A percentile compares a stretch with the other conserved stretches of the same genome.
phyloP scores from a whole-genome alignment of 2,888 invertebrate species.

The Arrhopalites spinosus region DNA sequence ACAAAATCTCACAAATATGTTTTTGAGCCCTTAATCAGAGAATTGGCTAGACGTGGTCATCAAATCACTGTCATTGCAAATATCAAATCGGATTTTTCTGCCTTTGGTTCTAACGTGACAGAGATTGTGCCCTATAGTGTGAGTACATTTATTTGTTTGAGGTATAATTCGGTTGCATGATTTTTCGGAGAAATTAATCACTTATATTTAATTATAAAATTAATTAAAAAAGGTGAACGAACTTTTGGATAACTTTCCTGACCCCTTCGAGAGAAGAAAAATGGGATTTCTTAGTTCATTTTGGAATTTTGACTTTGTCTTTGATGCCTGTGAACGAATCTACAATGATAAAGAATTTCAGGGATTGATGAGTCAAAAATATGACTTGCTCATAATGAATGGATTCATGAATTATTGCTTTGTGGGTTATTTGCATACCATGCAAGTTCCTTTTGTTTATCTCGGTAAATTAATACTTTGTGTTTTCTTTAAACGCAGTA shows the following conservation, averaged over 20 bases:
- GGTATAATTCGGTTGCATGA: no score
- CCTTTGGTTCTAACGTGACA: conserved; percentile 27
- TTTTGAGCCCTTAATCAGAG: conserved; percentile 37
- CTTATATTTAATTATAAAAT: no score
- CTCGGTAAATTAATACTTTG: no score
- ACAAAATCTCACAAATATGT: conserved; percentile 38
- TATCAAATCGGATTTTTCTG: neutral
- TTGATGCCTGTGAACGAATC: conserved; percentile 2
- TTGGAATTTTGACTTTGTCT: conserved; percentile 1
- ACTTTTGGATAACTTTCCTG: neutral
- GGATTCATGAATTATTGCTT: conserved; percentile 41
- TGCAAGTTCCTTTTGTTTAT: conserved; percentile 36
- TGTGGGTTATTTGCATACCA: conserved; percentile 25
- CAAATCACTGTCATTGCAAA: conserved; percentile 30
- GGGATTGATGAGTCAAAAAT: conserved; percentile 22
- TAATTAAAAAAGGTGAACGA: no score
- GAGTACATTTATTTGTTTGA: no score
- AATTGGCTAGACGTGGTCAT: conserved; percentile 31
- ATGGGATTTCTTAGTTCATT: conserved; percentile 19
- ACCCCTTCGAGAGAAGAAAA: conserved; percentile 27
- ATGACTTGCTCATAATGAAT: conserved; percentile 40
- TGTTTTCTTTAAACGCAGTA: no score
- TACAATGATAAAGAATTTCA: conserved; percentile 27
- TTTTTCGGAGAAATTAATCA: no score
- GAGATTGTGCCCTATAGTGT: conserved; percentile 25